phyloP scores from a whole-genome alignment of 2,797 vertebrate genomes.

The Melopsittacus undulatus region DNA sequence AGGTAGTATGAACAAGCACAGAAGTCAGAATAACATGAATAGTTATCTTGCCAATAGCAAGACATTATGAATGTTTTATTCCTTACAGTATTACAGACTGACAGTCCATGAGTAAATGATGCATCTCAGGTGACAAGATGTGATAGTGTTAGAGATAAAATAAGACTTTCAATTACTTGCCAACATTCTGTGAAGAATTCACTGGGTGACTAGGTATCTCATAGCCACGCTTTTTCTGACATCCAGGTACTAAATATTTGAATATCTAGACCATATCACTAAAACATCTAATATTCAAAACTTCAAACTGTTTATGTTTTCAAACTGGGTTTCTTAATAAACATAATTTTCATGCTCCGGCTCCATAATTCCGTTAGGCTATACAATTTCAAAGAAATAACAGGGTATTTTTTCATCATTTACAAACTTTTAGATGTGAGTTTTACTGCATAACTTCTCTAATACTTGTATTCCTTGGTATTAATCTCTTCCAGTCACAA shows the following conservation, averaged over 20 bases:
- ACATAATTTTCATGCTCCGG: background rate
- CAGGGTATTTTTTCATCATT: fast-evolving
- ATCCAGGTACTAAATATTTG: background rate
- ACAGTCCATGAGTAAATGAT: background rate
- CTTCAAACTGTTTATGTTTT: background rate
- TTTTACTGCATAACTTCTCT: background rate
- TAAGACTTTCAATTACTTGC: background rate
- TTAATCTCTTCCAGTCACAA: background rate
- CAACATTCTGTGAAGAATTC: background rate
- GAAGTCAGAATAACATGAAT: background rate
- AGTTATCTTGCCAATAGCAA: background rate
- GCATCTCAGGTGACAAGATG: background rate
- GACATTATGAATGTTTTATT: background rate
- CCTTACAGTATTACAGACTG: background rate
- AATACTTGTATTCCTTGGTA: background rate
- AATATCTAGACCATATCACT: background rate
- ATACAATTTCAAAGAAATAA: background rate
- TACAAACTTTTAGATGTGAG: background rate
- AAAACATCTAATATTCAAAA: background rate
- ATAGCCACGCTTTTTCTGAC: background rate
- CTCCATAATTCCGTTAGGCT: background rate
- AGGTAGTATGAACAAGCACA: background rate
- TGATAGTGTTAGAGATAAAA: background rate
- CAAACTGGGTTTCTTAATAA: background rate
- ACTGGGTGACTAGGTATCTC: background rate